Percentiles rank a stretch among this genome's conserved stretches.
Evolutionary conservation across 1,140 invertebrate genomes (phyloP).

Genomic region (Caenorhabditis tropicalis): DNA sequence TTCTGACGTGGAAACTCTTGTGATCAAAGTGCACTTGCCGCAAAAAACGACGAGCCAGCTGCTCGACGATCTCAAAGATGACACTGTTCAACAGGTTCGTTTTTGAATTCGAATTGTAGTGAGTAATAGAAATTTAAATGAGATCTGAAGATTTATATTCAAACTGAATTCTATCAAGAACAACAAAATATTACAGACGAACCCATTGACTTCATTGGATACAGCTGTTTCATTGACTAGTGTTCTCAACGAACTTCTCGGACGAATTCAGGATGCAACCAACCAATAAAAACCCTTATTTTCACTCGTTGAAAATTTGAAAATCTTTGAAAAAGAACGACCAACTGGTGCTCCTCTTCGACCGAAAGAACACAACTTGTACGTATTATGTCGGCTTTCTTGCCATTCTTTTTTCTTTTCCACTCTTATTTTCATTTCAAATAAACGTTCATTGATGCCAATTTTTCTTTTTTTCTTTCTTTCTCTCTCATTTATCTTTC

Average conservation of each 20-base stretch:
- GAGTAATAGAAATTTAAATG: too few species aligned
- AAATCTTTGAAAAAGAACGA: neutral
- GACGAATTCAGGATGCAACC: constrained; percentile 26
- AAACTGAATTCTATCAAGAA: neutral
- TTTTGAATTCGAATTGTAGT: neutral
- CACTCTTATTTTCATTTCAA: neutral
- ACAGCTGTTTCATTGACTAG: constrained; percentile 11
- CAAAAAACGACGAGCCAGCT: constrained; percentile 26
- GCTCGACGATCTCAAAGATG: constrained; percentile 33
- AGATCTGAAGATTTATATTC: too few species aligned
- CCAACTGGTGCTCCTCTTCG: neutral
- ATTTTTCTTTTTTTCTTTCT: neutral
- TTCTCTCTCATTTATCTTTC: neutral
- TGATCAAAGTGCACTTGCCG: constrained; percentile 37
- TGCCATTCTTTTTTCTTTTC: constrained; percentile 4
- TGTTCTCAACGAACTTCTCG: constrained; percentile 5
- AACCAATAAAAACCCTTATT: constrained; percentile 17
- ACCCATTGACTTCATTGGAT: neutral
- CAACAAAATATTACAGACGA: neutral
- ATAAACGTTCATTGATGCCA: constrained; percentile 20
- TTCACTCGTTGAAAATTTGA: constrained; percentile 20
- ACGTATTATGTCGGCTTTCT: constrained; percentile 40
- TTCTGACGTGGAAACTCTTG: constrained; percentile 19
- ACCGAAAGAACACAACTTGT: neutral
- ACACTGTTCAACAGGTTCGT: constrained; percentile 19